A percentile compares a stretch with the other conserved stretches of the same genome.
Conservation (phyloP, 2,113 vertebrate genomes). For the Psilopogon haemacephalus region DNA sequence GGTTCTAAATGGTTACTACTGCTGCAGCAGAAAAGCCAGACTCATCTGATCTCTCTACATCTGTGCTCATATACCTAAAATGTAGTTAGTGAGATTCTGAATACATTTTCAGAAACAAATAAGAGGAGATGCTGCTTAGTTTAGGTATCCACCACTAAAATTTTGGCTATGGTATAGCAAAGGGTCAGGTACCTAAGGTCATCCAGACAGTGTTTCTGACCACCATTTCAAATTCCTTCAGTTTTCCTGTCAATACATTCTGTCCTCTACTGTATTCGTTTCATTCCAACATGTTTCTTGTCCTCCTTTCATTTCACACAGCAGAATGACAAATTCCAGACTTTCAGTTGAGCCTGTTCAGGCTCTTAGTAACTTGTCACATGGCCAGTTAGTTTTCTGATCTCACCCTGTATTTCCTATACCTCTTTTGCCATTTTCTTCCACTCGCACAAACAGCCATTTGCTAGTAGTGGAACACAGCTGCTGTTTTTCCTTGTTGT, state of each 20-base stretch:
- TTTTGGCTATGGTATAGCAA: accelerated
- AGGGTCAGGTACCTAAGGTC: not conserved
- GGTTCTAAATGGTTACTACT: not conserved
- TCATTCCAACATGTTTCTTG: constrained; percentile 45
- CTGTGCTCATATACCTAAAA: not conserved
- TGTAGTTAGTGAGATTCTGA: not conserved
- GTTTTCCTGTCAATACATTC: not conserved
- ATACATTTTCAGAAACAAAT: not conserved
- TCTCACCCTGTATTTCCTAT: not conserved
- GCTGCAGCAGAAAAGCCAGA: not conserved
- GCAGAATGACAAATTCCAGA: not conserved
- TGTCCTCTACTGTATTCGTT: not conserved
- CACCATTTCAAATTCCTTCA: not conserved
- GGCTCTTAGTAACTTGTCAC: not conserved
- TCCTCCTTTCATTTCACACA: constrained; percentile 25
- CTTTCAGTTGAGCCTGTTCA: not conserved
- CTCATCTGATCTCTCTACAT: not conserved
- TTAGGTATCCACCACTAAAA: not conserved
- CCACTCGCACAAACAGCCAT: not conserved
- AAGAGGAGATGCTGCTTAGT: not conserved
- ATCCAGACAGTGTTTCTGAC: not conserved
- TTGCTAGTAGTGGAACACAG: not conserved
- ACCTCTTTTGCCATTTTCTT: not conserved
- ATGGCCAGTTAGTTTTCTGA: not conserved
- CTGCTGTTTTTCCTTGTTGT: not conserved